phyloP scores from a whole-genome alignment of 2,797 vertebrate species.

The Corythornis leucogaster region DNA sequence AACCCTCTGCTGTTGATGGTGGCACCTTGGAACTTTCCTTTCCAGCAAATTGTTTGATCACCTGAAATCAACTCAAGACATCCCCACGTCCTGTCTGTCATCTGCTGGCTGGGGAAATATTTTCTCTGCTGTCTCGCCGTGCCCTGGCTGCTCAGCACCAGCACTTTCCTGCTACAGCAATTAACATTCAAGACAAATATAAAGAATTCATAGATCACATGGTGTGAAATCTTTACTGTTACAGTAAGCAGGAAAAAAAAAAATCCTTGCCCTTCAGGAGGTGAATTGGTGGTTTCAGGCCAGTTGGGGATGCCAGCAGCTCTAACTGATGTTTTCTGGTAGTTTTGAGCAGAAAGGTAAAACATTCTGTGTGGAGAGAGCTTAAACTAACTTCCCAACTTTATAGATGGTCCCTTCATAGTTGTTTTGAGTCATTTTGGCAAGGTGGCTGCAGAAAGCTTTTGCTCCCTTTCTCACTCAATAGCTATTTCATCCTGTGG shows the following conservation, averaged over 20 bases:
- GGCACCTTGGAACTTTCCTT: slow-evolving; percentile 17
- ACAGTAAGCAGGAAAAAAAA: slow-evolving; percentile 8
- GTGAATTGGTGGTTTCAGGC: neutral
- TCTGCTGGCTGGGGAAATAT: slow-evolving; percentile 9
- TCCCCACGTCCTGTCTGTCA: neutral
- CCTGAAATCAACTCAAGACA: slow-evolving; percentile 16
- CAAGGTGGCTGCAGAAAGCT: slow-evolving; percentile 41
- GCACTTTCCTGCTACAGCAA: neutral
- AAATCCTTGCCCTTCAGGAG: neutral
- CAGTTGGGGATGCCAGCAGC: neutral
- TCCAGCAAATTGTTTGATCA: slow-evolving; percentile 1
- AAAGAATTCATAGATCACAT: slow-evolving; percentile 17
- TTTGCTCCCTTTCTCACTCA: slow-evolving; percentile 46
- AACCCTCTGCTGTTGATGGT: neutral
- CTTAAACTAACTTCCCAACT: slow-evolving; percentile 17
- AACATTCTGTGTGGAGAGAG: neutral
- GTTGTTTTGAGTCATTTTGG: slow-evolving; percentile 52
- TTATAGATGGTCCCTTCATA: slow-evolving; percentile 60
- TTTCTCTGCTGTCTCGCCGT: slow-evolving; percentile 5
- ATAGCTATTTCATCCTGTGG: slow-evolving; percentile 49
- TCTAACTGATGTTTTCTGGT: slow-evolving; percentile 14
- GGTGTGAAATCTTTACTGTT: neutral
- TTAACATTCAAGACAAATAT: slow-evolving; percentile 22
- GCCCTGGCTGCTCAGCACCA: neutral
- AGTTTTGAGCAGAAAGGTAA: slow-evolving; percentile 18